phyloP scores from a whole-genome alignment of 2,797 vertebrate genomes.

The Gadopsis marmoratus region DNA sequence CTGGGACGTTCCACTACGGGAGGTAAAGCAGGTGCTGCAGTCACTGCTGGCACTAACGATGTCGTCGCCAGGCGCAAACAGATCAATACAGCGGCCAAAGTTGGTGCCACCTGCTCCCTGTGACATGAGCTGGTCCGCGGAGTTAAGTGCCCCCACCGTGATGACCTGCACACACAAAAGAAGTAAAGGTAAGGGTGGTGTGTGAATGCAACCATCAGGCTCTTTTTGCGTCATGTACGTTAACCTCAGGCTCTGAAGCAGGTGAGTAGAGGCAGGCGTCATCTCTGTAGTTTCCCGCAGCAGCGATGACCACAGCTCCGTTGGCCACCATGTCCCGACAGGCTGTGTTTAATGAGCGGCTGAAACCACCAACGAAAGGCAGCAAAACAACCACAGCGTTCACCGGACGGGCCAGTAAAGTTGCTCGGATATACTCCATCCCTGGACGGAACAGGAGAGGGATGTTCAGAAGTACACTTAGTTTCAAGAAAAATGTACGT shows the following conservation, averaged over 20 bases:
- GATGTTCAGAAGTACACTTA: not conserved
- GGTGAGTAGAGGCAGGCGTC: conserved; percentile 93
- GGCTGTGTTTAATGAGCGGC: conserved; percentile 85
- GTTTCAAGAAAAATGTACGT: not conserved
- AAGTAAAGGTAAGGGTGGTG: not conserved
- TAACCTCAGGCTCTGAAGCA: conserved; percentile 90
- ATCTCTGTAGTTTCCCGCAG: conserved; percentile 91
- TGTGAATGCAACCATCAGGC: not conserved
- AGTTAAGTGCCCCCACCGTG: conserved; percentile 90
- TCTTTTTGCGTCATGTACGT: not conserved
- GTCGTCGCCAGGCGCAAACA: conserved; percentile 93
- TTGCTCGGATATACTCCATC: conserved; percentile 86
- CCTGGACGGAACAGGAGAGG: conserved; percentile 68
- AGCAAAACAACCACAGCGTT: conserved; percentile 82
- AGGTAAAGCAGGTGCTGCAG: conserved; percentile 91
- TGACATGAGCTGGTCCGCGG: conserved; percentile 86
- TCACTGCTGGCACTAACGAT: conserved; percentile 92
- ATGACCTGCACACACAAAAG: conserved; percentile 85
- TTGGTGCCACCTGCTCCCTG: conserved; percentile 89
- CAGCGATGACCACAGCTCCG: conserved; percentile 83
- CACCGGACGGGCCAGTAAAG: conserved; percentile 69
- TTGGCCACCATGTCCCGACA: conserved; percentile 80
- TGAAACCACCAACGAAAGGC: conserved; percentile 86
- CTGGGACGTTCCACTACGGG: conserved; percentile 90
- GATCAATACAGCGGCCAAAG: conserved; percentile 90